These are phyloP conservation scores for Sialis lutaria DNA, from an alignment of 2,888 invertebrate species.

Conservation along the genomic window DNA sequence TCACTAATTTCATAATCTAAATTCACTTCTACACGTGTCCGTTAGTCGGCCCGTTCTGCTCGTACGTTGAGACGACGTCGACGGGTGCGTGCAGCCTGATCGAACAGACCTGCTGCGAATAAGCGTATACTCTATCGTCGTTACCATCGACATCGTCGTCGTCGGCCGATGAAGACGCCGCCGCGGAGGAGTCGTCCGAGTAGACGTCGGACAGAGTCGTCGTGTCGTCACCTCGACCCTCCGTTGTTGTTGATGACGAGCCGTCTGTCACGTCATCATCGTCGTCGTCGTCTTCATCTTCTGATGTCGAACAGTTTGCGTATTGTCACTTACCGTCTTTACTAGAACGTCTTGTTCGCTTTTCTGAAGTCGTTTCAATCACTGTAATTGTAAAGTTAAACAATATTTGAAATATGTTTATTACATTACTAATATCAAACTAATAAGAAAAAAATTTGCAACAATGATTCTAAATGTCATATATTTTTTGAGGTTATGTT, in stretches of 20 bases:
- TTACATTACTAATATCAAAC: no score
- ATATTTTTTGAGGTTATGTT: not conserved
- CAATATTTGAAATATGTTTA: no score
- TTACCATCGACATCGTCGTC: slow-evolving; percentile 7
- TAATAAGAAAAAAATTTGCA: not conserved
- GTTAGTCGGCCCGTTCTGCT: slow-evolving; percentile 2
- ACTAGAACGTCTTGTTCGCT: slow-evolving; percentile 23
- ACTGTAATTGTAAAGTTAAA: not conserved
- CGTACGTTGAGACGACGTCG: slow-evolving; percentile 8
- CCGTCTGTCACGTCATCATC: no score
- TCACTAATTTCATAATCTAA: no score
- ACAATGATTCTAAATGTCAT: not conserved
- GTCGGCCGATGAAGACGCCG: slow-evolving; percentile 14
- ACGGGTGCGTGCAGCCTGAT: slow-evolving; percentile 12
- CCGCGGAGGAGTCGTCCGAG: slow-evolving; percentile 11
- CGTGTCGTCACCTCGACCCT: slow-evolving; percentile 5
- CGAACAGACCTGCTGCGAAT: slow-evolving; percentile 8
- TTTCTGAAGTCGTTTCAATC: slow-evolving; percentile 17
- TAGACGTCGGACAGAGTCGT: slow-evolving; percentile 13
- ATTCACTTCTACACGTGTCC: no score
- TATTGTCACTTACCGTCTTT: slow-evolving; percentile 29
- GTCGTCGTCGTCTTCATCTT: no score
- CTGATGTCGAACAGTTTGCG: slow-evolving; percentile 13
- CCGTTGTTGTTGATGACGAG: no score
- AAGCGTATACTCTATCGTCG: slow-evolving; percentile 6